Base-by-base conservation (phyloP, 2,797 vertebrate species). In the Scyliorhinus canicula region DNA sequence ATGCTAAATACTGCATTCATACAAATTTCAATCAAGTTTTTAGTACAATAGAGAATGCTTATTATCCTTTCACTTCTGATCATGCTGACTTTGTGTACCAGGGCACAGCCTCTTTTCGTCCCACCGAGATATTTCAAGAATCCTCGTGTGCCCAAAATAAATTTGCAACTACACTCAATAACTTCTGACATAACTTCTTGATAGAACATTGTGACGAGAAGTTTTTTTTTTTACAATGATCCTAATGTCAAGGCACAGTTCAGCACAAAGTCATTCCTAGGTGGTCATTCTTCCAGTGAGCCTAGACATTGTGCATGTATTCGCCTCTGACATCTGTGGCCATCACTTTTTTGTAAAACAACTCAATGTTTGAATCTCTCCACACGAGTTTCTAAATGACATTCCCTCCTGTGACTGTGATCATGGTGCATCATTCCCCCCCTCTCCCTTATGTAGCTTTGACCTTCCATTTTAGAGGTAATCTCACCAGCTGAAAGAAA, bases 61-160 rank as follows among this genome's bases (percentile, higher is more conserved):
- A 85, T 85, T 11, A 52, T 14, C 40, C 47, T 85, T 52, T 50
- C 6, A 86, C 47, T 86, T 24, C 50, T 86, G 50, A 86, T 86
- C 28, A 52, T 52, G 47, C 47, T 44, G 77, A 47, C 77, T 12
- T 44, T 82, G 77, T 44, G 77, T 44, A 82, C 40, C 84, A 86
- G 24, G 50, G 79, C 44, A 84, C 47, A 26, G 84, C 84, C 84
- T 91, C 88, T 65, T 65, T 8, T 44, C 88, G 44, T 63, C 57
- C 88, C 88, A 91, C 88, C 88, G 65, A 91, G 88, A 65, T 91
- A 91, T 55, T 57, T 88, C 85, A 88, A 88, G 85, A 88, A 88
- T 88, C 40, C 55, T 50, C 26, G 31, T 31, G 52, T 35, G 28
- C 26, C 57, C 52, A 31, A 57, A 55, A 14, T 4, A 35, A 88